Base-by-base conservation (phyloP, 2,888 invertebrate genomes). In the Melitaea athalia region DNA sequence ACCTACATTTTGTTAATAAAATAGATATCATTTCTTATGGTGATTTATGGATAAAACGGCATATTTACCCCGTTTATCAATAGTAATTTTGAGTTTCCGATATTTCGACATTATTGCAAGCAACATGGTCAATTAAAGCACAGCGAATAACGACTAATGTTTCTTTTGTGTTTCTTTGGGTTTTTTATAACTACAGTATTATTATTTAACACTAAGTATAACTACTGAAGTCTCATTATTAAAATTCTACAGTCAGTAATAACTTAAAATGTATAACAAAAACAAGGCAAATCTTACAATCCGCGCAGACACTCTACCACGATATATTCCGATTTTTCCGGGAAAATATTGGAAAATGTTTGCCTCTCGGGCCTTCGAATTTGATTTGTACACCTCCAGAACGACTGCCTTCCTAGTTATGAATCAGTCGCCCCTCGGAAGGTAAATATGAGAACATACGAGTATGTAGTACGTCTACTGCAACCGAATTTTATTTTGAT, bases 311-410 rank as follows among this genome's bases (percentile, higher is more conserved):
- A n/a, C 33, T 42, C 42, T 55, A 57, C 42, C 10, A 42, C 38
- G 42, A 67, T 61, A 67, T 61, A 53, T 66, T 66, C 66, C 43
- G 61, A 84, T 85, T 81, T 49, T 80, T 80, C 79, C 78, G 75
- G 68, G 75, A 76, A 83, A 84, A 84, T 85, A 83, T 85, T 84
- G 83, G 78, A 84, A 84, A 84, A 82, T 86, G 82, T 85, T 86
- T 86, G 81, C 83, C 77, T 80, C 80, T 75, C 80, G 77, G 74
- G 75, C 77, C 80, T 79, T 80, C 80, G 85, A 87, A 87, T 87
- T 87, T 82, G 86, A 87, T 87, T 87, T 86, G 80, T 78, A 73
- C 75, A 72, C 78, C 74, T 74, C 76, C 72, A 72, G 72, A 75
- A 72, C 60, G 52, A n/a, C n/a, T 52, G 64, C 59, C 50, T 57